These are phyloP conservation scores for Mirza zaza DNA, from an alignment of 2,113 vertebrate genomes.

Conservation along the genomic window DNA sequence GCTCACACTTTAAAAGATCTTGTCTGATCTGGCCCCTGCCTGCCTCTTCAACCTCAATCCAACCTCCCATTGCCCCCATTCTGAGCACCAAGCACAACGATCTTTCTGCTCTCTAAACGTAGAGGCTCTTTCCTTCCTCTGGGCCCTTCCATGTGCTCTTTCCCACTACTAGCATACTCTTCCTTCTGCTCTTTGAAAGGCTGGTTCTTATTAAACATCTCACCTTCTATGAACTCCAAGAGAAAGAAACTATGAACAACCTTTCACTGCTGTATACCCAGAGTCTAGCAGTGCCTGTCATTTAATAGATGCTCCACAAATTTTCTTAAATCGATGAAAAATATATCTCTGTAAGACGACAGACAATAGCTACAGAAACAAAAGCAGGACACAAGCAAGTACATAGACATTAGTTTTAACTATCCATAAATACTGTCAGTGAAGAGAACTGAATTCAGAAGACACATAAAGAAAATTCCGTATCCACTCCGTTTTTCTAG, in stretches of 20 bases:
- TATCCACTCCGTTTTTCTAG: background rate
- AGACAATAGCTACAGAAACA: background rate
- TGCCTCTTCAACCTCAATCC: background rate
- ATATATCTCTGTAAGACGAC: background rate
- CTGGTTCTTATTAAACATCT: background rate
- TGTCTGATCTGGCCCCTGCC: background rate
- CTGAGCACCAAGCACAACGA: background rate
- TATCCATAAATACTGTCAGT: background rate
- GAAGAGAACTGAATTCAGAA: background rate
- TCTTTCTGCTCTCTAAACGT: background rate
- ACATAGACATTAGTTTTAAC: background rate
- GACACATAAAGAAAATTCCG: background rate
- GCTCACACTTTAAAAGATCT: background rate
- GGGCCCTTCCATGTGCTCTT: background rate
- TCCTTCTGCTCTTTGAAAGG: background rate
- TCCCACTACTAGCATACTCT: background rate
- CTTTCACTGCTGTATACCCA: background rate
- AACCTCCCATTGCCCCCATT: background rate
- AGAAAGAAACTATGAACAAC: background rate
- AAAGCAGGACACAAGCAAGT: background rate
- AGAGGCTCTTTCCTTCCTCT: background rate
- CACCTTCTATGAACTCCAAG: background rate
- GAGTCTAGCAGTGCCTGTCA: background rate
- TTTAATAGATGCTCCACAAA: background rate
- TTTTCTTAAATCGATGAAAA: background rate